Percentiles rank a stretch among this genome's conserved stretches.
Conservation (phyloP, 2,113 vertebrate species). For the Tapirus terrestris region DNA sequence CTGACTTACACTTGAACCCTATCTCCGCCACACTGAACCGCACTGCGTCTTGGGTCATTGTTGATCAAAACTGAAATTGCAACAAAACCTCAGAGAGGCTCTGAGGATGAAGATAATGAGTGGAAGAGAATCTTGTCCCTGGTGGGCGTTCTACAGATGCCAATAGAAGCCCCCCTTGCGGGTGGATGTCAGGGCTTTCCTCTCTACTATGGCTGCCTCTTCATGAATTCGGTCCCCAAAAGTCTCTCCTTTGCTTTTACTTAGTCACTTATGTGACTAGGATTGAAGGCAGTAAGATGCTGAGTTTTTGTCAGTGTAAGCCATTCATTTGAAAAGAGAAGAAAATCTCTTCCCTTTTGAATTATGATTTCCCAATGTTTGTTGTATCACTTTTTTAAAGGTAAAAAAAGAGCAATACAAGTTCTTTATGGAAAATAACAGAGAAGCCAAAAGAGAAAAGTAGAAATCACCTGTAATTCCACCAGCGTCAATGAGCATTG, state of each 20-base stretch:
- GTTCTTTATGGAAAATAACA: background rate
- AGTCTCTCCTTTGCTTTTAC: background rate
- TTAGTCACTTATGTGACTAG: background rate
- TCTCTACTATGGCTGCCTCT: background rate
- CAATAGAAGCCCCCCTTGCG: background rate
- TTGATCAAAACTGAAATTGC: background rate
- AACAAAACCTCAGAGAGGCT: background rate
- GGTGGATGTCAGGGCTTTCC: background rate
- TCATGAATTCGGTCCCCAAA: background rate
- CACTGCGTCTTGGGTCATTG: background rate
- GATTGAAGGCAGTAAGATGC: background rate
- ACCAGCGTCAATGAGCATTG: background rate
- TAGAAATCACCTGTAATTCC: background rate
- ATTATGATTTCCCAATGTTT: background rate
- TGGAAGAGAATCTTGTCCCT: background rate
- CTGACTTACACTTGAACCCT: background rate
- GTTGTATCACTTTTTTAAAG: background rate
- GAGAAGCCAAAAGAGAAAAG: background rate
- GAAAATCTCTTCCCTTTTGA: conserved; percentile 1
- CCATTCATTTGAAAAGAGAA: conserved; percentile 1
- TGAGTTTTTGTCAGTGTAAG: background rate
- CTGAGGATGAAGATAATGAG: background rate
- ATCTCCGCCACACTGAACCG: background rate
- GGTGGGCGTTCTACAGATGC: background rate
- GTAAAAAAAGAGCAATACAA: background rate